Percentiles rank a stretch among this genome's conserved stretches.
phyloP scores from a whole-genome alignment of 2,113 vertebrate species.

The Dasyprocta punctata region DNA sequence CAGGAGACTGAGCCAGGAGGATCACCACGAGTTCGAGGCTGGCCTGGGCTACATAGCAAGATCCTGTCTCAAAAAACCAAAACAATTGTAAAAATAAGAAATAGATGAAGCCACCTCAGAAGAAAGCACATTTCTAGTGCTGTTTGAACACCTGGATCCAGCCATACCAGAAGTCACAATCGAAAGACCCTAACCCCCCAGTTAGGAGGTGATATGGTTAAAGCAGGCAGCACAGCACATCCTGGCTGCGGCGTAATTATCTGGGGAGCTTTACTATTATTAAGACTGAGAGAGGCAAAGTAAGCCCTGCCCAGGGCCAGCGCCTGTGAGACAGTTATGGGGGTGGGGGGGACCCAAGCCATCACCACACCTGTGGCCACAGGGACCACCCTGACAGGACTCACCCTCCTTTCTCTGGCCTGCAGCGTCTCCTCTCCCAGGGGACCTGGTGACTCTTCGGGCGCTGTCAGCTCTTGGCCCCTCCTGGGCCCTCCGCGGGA shows the following conservation, averaged over 20 bases:
- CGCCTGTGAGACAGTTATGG: neutral
- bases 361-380: neutral
- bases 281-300: neutral
- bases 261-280: neutral
- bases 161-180: neutral
- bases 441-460: slow-evolving; percentile 63
- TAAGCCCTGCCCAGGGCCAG: neutral
- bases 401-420: slow-evolving; percentile 74
- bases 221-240: neutral
- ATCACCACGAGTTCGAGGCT: neutral
- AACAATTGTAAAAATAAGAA: neutral
- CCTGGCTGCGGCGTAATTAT: neutral
- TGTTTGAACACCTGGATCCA: neutral
- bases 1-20: neutral
- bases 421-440: slow-evolving; percentile 23
- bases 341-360: neutral
- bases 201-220: neutral
- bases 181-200: neutral
- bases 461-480: slow-evolving; percentile 66
- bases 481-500: slow-evolving; percentile 79
- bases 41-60: neutral
- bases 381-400: neutral
- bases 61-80: neutral
- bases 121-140: neutral
- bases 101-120: neutral